These are phyloP conservation scores for Coptodon bakossiorum DNA, from an alignment of 2,113 vertebrate species.

Conservation along the genomic window DNA sequence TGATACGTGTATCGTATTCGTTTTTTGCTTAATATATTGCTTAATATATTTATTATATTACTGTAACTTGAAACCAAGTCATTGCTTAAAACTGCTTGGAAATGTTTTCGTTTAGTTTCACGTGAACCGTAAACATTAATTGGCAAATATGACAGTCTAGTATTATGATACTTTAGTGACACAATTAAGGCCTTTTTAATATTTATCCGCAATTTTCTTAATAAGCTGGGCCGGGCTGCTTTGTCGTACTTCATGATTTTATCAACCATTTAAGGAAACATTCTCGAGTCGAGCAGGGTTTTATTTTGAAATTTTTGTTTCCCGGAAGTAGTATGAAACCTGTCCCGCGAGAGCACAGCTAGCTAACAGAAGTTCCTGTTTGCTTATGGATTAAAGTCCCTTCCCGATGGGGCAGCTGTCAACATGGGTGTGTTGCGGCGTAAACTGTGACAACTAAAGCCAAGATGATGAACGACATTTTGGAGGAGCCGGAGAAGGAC, in stretches of 20 bases:
- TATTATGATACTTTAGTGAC: not conserved
- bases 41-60: not conserved
- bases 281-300: not conserved
- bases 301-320: not conserved
- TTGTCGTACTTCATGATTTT: not conserved
- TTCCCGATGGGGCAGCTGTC: not conserved
- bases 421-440: conserved; percentile 17
- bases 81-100: not conserved
- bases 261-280: not conserved
- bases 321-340: conserved; percentile 2
- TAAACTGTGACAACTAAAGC: conserved; percentile 35
- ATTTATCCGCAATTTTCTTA: not conserved
- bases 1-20: not conserved
- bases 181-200: not conserved
- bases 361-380: conserved; percentile 3
- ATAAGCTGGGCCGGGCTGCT: not conserved
- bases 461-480: conserved; percentile 71
- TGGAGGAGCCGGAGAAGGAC: conserved; percentile 71
- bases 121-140: not conserved
- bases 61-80: not conserved
- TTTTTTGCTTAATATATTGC: not conserved
- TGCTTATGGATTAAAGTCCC: not conserved
- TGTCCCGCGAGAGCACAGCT: not conserved
- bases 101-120: not conserved
- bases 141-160: not conserved